phyloP scores from a whole-genome alignment of 2,888 invertebrate genomes.

The Amblyjoppa proteus region DNA sequence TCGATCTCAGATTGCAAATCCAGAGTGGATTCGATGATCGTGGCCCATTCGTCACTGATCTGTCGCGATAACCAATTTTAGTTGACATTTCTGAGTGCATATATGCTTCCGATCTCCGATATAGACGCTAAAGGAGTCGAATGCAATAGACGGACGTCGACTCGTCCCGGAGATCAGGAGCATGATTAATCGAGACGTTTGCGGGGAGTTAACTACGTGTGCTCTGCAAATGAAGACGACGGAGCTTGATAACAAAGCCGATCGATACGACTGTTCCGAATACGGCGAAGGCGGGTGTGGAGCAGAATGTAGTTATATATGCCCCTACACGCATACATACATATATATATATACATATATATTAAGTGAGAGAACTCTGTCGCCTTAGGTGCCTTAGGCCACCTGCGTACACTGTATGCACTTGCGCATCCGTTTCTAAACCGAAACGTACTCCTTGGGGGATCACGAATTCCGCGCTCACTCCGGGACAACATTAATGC shows the following conservation, averaged over 20 bases:
- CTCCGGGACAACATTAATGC: conserved; percentile 47
- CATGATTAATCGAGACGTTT: conserved; percentile 50
- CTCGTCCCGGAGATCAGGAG: conserved; percentile 35
- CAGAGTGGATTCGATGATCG: conserved; percentile 25
- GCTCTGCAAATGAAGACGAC: conserved; percentile 64
- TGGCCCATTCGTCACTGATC: conserved; percentile 22
- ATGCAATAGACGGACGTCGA: conserved; percentile 10
- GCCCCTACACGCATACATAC: too few species aligned
- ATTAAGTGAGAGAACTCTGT: conserved; percentile 19
- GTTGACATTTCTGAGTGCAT: conserved; percentile 1
- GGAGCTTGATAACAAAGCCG: conserved; percentile 60
- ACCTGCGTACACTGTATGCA: conserved; percentile 12
- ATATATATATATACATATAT: background rate
- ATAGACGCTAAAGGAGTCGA: conserved; percentile 41
- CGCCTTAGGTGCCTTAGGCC: conserved; percentile 25
- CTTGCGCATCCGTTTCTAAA: conserved; percentile 20
- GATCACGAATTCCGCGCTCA: conserved; percentile 9
- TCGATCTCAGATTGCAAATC: conserved; percentile 2
- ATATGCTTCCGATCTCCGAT: background rate
- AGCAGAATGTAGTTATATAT: conserved; percentile 15
- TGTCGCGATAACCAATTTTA: conserved; percentile 19
- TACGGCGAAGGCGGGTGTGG: conserved; percentile 18
- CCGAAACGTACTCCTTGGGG: conserved; percentile 13
- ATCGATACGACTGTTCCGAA: conserved; percentile 59
- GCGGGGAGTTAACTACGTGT: conserved; percentile 31